These are phyloP conservation scores for Sialia sialis DNA, from an alignment of 2,113 vertebrate genomes.

Conservation along the genomic window DNA sequence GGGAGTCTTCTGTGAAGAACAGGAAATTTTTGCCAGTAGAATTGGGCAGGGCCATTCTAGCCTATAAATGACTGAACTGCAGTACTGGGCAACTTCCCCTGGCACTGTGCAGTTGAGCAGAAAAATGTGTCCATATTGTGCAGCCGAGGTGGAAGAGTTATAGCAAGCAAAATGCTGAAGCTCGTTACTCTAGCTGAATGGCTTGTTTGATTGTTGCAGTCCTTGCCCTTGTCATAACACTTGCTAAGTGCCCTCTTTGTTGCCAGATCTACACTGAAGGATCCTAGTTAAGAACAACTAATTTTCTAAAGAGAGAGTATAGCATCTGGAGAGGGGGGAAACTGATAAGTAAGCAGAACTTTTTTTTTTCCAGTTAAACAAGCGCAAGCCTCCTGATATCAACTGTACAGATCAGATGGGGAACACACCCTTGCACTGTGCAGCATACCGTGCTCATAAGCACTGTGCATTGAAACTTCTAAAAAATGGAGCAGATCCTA, in stretches of 20 bases:
- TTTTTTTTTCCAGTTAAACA: conserved; percentile 75
- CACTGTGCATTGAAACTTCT: conserved; percentile 86
- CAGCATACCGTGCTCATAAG: conserved; percentile 88
- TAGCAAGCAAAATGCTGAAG: neutral
- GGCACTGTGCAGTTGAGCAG: neutral
- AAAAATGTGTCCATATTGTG: neutral
- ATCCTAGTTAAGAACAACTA: neutral
- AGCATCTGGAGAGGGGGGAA: neutral
- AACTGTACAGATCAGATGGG: conserved; percentile 87
- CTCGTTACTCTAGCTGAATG: neutral
- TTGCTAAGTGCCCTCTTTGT: neutral
- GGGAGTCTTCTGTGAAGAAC: neutral
- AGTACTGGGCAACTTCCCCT: neutral
- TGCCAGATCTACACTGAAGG: neutral
- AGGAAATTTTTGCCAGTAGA: neutral
- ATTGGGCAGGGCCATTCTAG: neutral
- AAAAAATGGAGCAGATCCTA: conserved; percentile 80
- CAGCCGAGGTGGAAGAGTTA: neutral
- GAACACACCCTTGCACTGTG: conserved; percentile 90
- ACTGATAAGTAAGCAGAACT: neutral
- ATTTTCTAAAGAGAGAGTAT: neutral
- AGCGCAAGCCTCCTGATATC: conserved; percentile 77
- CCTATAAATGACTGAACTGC: neutral
- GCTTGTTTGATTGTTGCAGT: neutral
- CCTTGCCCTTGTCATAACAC: neutral